Evolutionary conservation across 2,888 invertebrate genomes (phyloP).

Genomic region (Trachelus tabidus): DNA sequence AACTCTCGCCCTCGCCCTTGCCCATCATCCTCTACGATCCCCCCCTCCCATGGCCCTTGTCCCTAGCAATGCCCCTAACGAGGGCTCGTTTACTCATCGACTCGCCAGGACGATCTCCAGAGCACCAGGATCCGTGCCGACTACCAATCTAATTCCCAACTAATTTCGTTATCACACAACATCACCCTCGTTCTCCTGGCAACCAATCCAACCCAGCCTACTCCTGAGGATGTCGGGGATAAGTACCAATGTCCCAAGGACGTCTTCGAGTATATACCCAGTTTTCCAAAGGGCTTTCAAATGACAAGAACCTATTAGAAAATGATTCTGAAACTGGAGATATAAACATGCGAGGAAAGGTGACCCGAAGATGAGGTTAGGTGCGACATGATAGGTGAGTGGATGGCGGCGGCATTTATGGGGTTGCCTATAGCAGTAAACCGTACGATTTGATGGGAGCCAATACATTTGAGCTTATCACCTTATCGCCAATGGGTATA

Average conservation of each 20-base stretch:
- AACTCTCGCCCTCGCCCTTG: neutral
- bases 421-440: constrained; percentile 58
- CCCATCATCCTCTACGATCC: neutral
- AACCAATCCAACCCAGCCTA: neutral
- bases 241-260: neutral
- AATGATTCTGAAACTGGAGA: neutral
- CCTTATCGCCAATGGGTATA: constrained; percentile 62
- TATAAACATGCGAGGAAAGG: neutral
- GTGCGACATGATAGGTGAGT: constrained; percentile 15
- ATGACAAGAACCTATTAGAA: neutral
- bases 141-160: neutral
- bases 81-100: neutral
- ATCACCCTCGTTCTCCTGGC: neutral
- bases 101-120: neutral
- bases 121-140: neutral
- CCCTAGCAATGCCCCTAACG: neutral
- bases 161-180: neutral
- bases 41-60: neutral
- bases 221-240: neutral
- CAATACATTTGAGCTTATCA: constrained; percentile 66
- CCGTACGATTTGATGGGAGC: constrained; percentile 63
- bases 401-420: constrained; percentile 52
- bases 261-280: neutral
- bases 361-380: constrained; percentile 24
- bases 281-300: neutral